Evolutionary conservation across 1,140 invertebrate genomes (phyloP).

Genomic region (Bombyx mandarina): DNA sequence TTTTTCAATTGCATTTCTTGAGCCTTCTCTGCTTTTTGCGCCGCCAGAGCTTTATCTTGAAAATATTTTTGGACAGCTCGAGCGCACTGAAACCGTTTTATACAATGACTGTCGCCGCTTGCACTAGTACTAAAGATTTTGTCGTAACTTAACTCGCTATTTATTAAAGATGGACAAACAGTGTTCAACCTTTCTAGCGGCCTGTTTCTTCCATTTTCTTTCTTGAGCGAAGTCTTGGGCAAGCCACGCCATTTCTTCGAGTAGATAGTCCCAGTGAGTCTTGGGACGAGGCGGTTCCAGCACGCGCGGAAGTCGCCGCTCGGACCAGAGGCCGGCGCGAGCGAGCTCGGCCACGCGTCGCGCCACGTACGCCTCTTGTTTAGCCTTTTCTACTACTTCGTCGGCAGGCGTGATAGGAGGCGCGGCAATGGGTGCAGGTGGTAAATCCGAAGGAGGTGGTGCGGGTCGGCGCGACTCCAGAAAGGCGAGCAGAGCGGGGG

Average conservation of each 20-base stretch:
- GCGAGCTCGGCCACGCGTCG: constrained; percentile 90
- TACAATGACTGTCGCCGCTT: neutral
- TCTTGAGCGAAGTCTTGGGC: constrained; percentile 98
- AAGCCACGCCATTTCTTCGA: constrained; percentile 99
- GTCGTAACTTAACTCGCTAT: neutral
- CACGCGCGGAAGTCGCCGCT: constrained; percentile 91
- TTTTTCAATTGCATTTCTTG: constrained; percentile 89
- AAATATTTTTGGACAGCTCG: constrained; percentile 96
- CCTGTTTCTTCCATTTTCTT: constrained; percentile 96
- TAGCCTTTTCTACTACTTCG: constrained; percentile 67
- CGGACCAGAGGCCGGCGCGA: constrained; percentile 93
- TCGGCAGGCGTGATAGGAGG: constrained; percentile 65
- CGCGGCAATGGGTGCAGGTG: constrained; percentile 65
- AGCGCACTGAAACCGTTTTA: constrained; percentile 72
- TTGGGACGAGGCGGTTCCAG: constrained; percentile 91
- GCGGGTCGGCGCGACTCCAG: constrained; percentile 79
- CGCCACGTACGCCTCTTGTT: constrained; percentile 95
- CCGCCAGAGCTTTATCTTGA: constrained; percentile 92
- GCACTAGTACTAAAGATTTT: too few relatives aligned
- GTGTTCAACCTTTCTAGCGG: constrained; percentile 86
- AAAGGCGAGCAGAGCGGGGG: constrained; percentile 80
- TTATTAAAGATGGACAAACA: neutral
- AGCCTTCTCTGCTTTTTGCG: constrained; percentile 91
- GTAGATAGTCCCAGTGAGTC: constrained; percentile 98
- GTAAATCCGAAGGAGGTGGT: constrained; percentile 46